A percentile compares a stretch with the other conserved stretches of the same genome.
Conservation (phyloP, 1,140 invertebrate species). For the Aphelinus atriplicis region DNA sequence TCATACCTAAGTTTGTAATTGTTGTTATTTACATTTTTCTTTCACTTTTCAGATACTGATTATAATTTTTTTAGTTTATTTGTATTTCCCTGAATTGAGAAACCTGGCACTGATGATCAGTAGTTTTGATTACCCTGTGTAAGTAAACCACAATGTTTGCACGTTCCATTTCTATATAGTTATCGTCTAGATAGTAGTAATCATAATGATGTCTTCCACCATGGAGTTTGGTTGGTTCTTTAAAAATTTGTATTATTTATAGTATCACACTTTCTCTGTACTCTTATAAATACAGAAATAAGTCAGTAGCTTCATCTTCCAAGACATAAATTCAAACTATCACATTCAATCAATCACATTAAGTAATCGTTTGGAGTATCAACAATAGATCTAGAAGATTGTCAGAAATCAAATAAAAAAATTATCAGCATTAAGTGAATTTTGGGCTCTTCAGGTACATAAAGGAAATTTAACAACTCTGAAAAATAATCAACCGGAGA, state of each 20-base stretch:
- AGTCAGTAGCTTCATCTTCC: conserved; percentile 11
- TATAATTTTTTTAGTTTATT: conserved; percentile 56
- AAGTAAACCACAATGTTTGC: conserved; percentile 36
- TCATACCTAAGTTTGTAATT: conserved; percentile 13
- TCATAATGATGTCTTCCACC: not conserved
- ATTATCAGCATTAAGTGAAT: conserved; percentile 47
- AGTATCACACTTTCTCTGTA: no score
- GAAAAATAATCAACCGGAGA: conserved; percentile 60
- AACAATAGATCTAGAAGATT: conserved; percentile 11
- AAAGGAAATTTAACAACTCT: conserved; percentile 63
- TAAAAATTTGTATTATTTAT: no score
- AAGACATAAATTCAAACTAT: not conserved
- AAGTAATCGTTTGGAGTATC: conserved; percentile 31
- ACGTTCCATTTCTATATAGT: conserved; percentile 2
- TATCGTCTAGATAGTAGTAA: not conserved
- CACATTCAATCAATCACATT: not conserved
- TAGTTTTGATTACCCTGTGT: conserved; percentile 35
- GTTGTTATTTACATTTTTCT: conserved; percentile 28
- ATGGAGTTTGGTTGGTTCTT: no score
- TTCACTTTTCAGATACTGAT: conserved; percentile 55
- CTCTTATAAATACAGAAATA: no score
- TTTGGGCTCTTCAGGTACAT: conserved; percentile 60
- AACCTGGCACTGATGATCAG: conserved; percentile 48
- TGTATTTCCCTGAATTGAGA: conserved; percentile 42
- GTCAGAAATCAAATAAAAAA: not conserved